Base-by-base conservation (phyloP, 2,797 vertebrate genomes). In the Malacoraja senta region DNA sequence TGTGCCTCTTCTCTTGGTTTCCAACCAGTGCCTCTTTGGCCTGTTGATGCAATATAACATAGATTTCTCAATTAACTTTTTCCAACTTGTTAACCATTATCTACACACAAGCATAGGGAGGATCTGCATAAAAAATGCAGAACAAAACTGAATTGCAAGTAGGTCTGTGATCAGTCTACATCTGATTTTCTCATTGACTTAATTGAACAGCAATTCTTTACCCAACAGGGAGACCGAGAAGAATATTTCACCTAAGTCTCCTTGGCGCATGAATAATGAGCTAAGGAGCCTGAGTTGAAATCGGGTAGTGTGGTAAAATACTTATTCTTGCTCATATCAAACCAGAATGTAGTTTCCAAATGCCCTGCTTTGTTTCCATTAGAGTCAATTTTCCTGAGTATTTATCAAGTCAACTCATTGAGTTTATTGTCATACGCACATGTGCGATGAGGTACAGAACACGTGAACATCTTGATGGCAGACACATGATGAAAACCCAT, bases 21-120 rank as follows among this genome's bases (percentile, higher is more conserved):
- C 84, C 61, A 88, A 21, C 58, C 29, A 19, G 84, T 32, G n/a
- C 7, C n/a, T 65, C 29, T 21, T 58, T n/a, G 10, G 12, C 10
- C 24, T 84, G 13, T 6, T 58, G 53, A 61, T 3, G 8, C 8
- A 83, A 83, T 21, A 38, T 44, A 80, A 80, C n/a, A 53, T 84
- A 1, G 79, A 29, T 58, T 63, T 94, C 93, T 94, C 93, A 0
- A 32, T 63, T 63, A 17, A 15, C 83, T 1, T 61, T 61, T 84
- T 94, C 94, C 94, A 38, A 0, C 93, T 93, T 93, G 26, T 91
- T 38, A 91, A 84, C 94, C 94, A 93, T 88, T 13, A 0, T 94
- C 93, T 93, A 94, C 94, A 93, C 93, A 83, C 94, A 71, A 71
- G 94, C 94, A 26, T 10, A 58, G 53, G 44, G 9, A 13, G 79